These are phyloP conservation scores for Nemurella pictetii DNA, from an alignment of 2,888 invertebrate species.

Conservation along the genomic window DNA sequence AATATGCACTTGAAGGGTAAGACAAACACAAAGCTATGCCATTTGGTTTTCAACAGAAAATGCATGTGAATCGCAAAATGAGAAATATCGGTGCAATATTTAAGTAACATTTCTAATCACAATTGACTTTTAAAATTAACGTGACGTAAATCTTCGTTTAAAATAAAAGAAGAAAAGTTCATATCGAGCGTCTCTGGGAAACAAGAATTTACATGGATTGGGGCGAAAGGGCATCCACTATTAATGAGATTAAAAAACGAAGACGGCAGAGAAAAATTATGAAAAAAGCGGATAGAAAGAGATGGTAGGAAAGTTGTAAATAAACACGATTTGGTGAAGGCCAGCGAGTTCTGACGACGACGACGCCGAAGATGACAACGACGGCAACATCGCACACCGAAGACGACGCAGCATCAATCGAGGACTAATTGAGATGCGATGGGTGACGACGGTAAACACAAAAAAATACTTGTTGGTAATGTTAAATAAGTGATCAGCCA, in stretches of 20 bases:
- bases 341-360: background rate
- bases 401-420: background rate
- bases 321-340: background rate
- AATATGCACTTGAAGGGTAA: too few relatives aligned
- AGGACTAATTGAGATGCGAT: background rate
- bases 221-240: background rate
- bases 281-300: background rate
- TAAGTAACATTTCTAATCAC: too few relatives aligned
- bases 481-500: background rate
- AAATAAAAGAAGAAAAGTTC: background rate
- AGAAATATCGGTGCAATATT: too few relatives aligned
- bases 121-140: too few relatives aligned
- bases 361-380: too few relatives aligned
- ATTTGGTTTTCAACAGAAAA: too few relatives aligned
- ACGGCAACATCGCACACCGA: background rate
- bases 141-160: background rate
- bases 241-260: background rate
- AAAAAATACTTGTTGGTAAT: background rate
- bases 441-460: background rate
- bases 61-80: too few relatives aligned
- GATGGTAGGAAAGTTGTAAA: background rate
- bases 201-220: background rate
- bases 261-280: background rate
- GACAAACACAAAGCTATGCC: too few relatives aligned
- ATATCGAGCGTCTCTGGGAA: background rate